phyloP scores from a whole-genome alignment of 2,888 invertebrate genomes.

The Polia nebulosa region DNA sequence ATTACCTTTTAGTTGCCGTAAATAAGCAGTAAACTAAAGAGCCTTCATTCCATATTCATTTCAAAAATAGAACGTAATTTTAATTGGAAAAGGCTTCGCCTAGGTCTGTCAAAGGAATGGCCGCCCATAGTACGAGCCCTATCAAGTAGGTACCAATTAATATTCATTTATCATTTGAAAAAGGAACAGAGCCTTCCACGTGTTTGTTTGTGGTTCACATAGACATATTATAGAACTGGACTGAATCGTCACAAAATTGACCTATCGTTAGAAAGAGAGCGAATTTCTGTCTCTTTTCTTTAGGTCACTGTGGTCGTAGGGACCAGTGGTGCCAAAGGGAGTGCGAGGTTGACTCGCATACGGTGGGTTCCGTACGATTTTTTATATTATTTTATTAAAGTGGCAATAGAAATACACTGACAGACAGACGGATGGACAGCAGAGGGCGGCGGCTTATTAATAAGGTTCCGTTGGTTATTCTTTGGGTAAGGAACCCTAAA shows the following conservation, averaged over 20 bases:
- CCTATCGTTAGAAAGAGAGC: not conserved
- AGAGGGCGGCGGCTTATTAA: too few species aligned
- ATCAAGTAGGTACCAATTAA: constrained; percentile 53
- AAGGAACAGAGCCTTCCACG: constrained; percentile 35
- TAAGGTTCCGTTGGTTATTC: too few species aligned
- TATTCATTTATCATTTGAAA: constrained; percentile 60
- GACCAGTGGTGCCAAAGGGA: too few species aligned
- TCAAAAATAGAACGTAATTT: constrained; percentile 4
- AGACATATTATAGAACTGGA: not conserved
- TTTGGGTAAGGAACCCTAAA: too few species aligned
- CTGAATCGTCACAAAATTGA: not conserved
- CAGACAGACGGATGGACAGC: too few species aligned
- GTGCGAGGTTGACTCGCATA: too few species aligned
- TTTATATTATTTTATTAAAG: too few species aligned
- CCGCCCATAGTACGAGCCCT: constrained; percentile 17
- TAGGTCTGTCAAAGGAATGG: constrained; percentile 45
- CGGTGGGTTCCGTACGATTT: too few species aligned
- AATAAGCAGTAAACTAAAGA: not conserved
- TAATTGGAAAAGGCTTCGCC: constrained; percentile 36
- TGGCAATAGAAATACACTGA: too few species aligned
- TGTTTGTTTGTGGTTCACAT: constrained; percentile 13
- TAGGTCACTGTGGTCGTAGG: too few species aligned
- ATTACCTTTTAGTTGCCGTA: too few species aligned
- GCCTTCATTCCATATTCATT: constrained; percentile 2
- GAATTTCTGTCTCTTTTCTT: not conserved